phyloP scores from a whole-genome alignment of 2,113 vertebrate species.

The Mionectes macconnelli region DNA sequence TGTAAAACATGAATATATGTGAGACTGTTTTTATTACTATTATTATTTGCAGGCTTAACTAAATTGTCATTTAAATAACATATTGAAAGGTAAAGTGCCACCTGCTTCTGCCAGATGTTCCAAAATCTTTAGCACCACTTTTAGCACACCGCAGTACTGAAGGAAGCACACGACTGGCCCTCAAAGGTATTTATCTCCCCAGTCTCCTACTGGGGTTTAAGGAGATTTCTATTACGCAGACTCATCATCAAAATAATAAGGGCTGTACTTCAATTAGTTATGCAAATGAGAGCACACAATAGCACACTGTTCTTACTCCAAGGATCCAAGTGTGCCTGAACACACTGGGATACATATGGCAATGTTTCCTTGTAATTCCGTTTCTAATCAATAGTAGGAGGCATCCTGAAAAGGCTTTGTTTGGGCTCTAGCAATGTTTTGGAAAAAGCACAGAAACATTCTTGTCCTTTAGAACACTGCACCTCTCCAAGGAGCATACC shows the following conservation, averaged over 20 bases:
- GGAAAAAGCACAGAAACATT: background rate
- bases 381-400: background rate
- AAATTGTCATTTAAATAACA: constrained; percentile 67
- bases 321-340: background rate
- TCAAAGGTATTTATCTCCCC: background rate
- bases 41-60: constrained; percentile 63
- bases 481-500: background rate
- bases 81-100: constrained; percentile 65
- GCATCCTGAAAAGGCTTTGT: background rate
- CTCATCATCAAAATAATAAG: background rate
- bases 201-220: background rate
- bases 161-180: background rate
- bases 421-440: background rate
- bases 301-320: background rate
- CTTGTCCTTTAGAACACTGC: background rate
- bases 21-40: constrained; percentile 41
- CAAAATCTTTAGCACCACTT: constrained; percentile 37
- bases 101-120: constrained; percentile 72
- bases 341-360: rapidly evolving
- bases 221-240: background rate
- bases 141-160: background rate
- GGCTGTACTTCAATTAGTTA: background rate
- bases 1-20: background rate
- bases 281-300: background rate
- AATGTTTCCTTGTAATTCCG: background rate